Conservation (phyloP, 2,888 invertebrate genomes). For the Hydroisotoma schaefferi region DNA sequence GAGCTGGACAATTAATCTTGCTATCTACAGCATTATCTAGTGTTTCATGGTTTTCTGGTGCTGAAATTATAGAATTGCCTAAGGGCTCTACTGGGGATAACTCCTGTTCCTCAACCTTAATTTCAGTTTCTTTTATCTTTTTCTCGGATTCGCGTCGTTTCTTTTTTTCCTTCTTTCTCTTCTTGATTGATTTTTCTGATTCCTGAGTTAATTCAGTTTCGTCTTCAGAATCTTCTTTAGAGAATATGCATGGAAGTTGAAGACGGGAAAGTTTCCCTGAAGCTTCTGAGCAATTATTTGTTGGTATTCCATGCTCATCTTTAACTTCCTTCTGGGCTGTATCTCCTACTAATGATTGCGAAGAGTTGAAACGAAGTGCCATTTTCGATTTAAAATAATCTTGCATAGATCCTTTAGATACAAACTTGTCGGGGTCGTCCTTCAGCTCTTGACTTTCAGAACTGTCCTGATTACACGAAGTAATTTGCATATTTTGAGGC, state of each 20-base stretch:
- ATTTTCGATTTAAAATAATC: constrained; percentile 33
- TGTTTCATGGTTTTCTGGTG: too few species aligned
- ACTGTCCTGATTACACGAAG: background rate
- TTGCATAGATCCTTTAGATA: constrained; percentile 31
- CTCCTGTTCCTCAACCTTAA: background rate
- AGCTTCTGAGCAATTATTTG: too few species aligned
- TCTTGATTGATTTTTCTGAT: background rate
- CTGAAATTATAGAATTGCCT: too few species aligned
- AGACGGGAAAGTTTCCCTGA: too few species aligned
- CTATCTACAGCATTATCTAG: too few species aligned
- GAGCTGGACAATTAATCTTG: too few species aligned
- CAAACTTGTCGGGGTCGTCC: constrained; percentile 9
- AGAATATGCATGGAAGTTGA: too few species aligned
- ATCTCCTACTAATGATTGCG: too few species aligned
- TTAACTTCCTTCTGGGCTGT: background rate
- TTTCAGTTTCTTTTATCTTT: constrained; percentile 11
- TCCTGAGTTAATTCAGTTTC: too few species aligned
- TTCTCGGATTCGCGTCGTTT: constrained; percentile 8
- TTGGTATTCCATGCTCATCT: too few species aligned
- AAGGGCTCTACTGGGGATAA: too few species aligned
- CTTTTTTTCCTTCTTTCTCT: background rate
- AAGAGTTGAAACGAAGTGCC: background rate
- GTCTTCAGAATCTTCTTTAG: too few species aligned
- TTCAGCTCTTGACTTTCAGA: background rate
- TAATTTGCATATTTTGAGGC: background rate